Percentiles rank a stretch among this genome's conserved stretches.
Evolutionary conservation across 2,113 vertebrate genomes (phyloP).

Genomic region (Grammomys dolichurus): DNA sequence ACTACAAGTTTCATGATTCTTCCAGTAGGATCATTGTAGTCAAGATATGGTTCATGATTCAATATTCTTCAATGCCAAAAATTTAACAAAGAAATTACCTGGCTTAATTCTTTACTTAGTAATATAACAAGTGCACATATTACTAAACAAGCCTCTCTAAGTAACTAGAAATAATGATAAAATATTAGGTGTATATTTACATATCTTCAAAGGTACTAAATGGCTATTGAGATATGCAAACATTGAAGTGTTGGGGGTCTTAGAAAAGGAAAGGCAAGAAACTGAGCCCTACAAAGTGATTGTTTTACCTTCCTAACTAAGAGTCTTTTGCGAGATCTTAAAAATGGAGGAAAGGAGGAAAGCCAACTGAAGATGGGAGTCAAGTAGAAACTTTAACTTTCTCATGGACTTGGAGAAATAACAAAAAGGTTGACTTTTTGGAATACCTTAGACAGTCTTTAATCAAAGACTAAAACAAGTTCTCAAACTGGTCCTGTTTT

Average conservation of each 20-base stretch:
- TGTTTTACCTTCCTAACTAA: not conserved
- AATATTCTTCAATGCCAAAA: not conserved
- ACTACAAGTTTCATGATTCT: constrained; percentile 29
- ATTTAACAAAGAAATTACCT: constrained; percentile 27
- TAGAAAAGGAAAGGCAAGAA: not conserved
- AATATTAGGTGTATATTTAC: not conserved
- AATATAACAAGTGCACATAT: not conserved
- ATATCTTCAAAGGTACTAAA: not conserved
- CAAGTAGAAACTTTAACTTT: not conserved
- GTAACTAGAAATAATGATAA: not conserved
- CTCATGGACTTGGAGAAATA: not conserved
- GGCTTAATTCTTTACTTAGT: not conserved
- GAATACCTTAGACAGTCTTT: not conserved
- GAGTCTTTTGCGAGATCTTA: not conserved
- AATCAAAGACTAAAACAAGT: not conserved
- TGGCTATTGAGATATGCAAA: not conserved
- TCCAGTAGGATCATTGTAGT: not conserved
- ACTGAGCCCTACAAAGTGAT: not conserved
- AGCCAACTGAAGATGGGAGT: not conserved
- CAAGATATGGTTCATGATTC: not conserved
- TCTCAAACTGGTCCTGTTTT: not conserved
- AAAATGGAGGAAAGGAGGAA: not conserved
- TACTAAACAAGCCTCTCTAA: constrained; percentile 16
- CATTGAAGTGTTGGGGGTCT: not conserved
- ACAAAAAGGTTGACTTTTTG: not conserved